Evolutionary conservation across 1,140 invertebrate species (phyloP), one percentile per base, ranked within the genome.

Genomic region (Mizuhopecten yessoensis): DNA sequence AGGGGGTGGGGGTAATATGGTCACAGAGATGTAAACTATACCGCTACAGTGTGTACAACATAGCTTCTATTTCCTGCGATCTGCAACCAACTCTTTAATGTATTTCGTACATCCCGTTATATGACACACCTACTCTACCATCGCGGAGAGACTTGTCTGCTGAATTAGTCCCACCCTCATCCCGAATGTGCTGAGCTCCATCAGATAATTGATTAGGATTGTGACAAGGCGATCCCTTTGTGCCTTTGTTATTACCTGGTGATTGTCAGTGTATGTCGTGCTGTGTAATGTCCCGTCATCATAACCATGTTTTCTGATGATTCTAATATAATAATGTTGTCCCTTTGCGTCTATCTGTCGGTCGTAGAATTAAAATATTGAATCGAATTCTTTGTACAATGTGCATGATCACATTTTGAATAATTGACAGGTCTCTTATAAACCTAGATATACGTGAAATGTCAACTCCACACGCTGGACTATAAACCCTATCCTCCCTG

Each of bases 201-300:
- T n/a, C 57, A 75, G 57, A n/a, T 75, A 75, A 75, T 75, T 75
- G 57, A 75, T n/a, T 75, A n/a, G 57, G n/a, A 39, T 3, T 75
- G 23, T 75, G 57, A 75, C 57, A 75, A 29, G 57, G 9, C n/a
- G 23, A 5, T 57, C 57, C 57, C 23, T 75, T 13, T n/a, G 57
- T 75, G 57, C 5, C n/a, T 75, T 13, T 29, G 57, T 75, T n/a
- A n/a, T 29, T 75, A n/a, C 0, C 1, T 75, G n/a, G 5, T n/a
- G 20, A 29, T 29, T 49, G n/a, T 29, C 11, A n/a, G 57, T 29
- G 9, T 75, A 75, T 5, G 17, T 11, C 57, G 29, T 75, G 57
- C n/a, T 75, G 57, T 75, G 57, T 9, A 75, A 1, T n/a, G 2
- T 75, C 23, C n/a, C 17, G 57, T 29, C 29, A 75, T 75, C 29